Conservation (phyloP, 2,888 invertebrate species). For the Cenopis cana region DNA sequence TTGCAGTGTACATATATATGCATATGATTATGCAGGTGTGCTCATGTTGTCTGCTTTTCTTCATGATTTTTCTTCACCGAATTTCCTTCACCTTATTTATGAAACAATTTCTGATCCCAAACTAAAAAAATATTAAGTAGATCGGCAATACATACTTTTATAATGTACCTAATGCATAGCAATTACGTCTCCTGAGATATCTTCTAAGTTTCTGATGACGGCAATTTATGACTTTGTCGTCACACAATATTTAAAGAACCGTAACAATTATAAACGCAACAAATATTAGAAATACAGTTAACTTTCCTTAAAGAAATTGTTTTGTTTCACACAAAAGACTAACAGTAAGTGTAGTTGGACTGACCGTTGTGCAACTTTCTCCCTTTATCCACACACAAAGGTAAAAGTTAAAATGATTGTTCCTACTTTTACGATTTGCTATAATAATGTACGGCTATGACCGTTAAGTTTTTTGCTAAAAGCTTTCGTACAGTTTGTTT, state of each 20-base stretch:
- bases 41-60: no score
- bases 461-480: constrained; percentile 54
- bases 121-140: no score
- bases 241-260: not conserved
- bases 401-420: constrained; percentile 68
- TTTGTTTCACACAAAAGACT: constrained; percentile 64
- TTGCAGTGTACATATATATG: no score
- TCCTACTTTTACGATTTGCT: constrained; percentile 64
- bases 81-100: no score
- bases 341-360: constrained; percentile 73
- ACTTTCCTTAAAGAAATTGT: constrained; percentile 57
- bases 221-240: not conserved
- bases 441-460: constrained; percentile 57
- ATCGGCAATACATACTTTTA: no score
- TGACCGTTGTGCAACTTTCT: constrained; percentile 81
- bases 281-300: constrained; percentile 55
- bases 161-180: no score
- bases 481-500: constrained; percentile 48
- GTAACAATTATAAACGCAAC: constrained; percentile 42
- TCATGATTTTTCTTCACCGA: no score
- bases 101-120: no score
- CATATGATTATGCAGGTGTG: no score
- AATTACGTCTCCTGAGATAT: no score
- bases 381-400: constrained; percentile 78
- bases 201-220: not conserved